phyloP scores from a whole-genome alignment of 2,113 vertebrate species.

The Labrus mixtus region DNA sequence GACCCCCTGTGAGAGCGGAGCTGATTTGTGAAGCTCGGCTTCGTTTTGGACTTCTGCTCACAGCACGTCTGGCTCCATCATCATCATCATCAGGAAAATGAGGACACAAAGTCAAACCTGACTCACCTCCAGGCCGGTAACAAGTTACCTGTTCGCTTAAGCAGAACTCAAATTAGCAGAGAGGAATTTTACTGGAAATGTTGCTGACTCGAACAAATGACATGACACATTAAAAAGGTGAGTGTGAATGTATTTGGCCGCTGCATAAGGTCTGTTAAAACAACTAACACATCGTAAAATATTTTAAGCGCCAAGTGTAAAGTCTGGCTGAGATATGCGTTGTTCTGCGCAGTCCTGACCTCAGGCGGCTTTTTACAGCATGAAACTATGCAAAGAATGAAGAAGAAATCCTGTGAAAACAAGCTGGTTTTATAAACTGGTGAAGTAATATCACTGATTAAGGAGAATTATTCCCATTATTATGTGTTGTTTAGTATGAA shows the following conservation, averaged over 20 bases:
- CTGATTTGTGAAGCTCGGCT: conserved; percentile 26
- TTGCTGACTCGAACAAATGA: conserved; percentile 14
- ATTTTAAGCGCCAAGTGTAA: conserved; percentile 18
- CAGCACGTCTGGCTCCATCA: conserved; percentile 7
- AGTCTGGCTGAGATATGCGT: conserved; percentile 35
- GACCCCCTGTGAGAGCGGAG: conserved; percentile 57
- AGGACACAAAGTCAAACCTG: conserved; percentile 4
- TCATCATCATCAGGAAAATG: conserved; percentile 28
- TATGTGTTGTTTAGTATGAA: background rate
- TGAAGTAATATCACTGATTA: background rate
- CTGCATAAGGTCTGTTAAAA: conserved; percentile 32
- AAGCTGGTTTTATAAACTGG: conserved; percentile 4
- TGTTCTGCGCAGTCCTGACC: conserved; percentile 17
- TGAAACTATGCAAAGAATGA: conserved; percentile 54
- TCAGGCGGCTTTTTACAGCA: conserved; percentile 20
- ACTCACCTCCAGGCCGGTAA: conserved; percentile 3
- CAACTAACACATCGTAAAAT: conserved; percentile 57
- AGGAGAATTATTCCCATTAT: background rate
- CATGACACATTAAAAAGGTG: conserved; percentile 23
- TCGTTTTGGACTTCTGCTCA: conserved; percentile 51
- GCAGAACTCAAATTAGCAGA: conserved; percentile 1
- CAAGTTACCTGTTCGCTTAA: conserved; percentile 16
- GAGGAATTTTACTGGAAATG: conserved; percentile 32
- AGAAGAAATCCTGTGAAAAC: conserved; percentile 1
- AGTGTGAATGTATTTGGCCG: conserved; percentile 42